These are phyloP conservation scores for Odontamblyopus lacepedii DNA, from an alignment of 2,797 vertebrate species.

Conservation along the genomic window DNA sequence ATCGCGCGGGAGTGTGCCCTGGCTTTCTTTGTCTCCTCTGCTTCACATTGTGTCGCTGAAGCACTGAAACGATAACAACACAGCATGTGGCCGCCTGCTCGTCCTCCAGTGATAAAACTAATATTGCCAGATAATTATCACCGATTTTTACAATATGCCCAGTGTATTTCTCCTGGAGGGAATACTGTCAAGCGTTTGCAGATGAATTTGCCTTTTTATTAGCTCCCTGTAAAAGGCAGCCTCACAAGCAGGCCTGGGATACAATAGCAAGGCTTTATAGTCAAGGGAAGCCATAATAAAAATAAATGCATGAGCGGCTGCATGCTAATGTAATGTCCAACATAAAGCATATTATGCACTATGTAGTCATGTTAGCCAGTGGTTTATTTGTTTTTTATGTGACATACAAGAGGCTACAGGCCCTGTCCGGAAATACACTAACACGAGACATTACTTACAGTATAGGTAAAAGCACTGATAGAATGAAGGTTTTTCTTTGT, in stretches of 20 bases:
- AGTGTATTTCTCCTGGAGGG: conserved; percentile 74
- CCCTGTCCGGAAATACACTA: conserved; percentile 20
- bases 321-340: conserved; percentile 68
- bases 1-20: conserved; percentile 29
- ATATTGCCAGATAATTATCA: conserved; percentile 79
- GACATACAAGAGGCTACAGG: conserved; percentile 26
- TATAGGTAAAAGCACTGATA: conserved; percentile 1
- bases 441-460: background rate
- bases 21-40: conserved; percentile 30
- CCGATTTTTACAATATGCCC: conserved; percentile 77
- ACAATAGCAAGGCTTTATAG: conserved; percentile 70
- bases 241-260: conserved; percentile 65
- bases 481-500: background rate
- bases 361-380: conserved; percentile 35
- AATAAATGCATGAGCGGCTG: conserved; percentile 65
- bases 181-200: conserved; percentile 68
- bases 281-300: conserved; percentile 65
- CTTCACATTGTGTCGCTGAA: conserved; percentile 40
- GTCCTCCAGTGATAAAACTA: conserved; percentile 76
- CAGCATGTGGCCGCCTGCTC: conserved; percentile 63
- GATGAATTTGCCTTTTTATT: conserved; percentile 80
- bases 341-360: conserved; percentile 44
- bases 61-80: conserved; percentile 57
- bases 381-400: conserved; percentile 45
- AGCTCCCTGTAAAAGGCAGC: conserved; percentile 70